phyloP scores from a whole-genome alignment of 2,113 vertebrate genomes.

The Percina caprodes region DNA sequence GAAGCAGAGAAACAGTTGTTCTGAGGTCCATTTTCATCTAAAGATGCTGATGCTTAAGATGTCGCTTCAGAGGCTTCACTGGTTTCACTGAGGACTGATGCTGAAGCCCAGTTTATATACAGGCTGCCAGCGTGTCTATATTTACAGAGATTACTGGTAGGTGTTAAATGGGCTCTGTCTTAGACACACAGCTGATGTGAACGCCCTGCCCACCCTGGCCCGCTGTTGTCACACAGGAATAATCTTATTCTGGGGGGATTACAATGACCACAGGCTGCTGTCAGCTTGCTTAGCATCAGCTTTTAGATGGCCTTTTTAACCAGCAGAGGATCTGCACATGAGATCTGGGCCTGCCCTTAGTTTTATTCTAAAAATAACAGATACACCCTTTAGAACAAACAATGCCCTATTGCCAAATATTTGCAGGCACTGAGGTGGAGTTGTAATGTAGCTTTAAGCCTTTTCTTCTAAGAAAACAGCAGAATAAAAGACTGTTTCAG shows the following conservation, averaged over 20 bases:
- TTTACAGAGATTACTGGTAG: slow-evolving; percentile 57
- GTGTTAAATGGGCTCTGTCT: slow-evolving; percentile 41
- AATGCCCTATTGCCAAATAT: background rate
- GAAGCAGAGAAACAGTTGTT: background rate
- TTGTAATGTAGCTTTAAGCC: background rate
- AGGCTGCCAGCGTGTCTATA: slow-evolving; percentile 46
- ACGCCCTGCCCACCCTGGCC: slow-evolving; percentile 38
- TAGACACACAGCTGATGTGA: slow-evolving; percentile 65
- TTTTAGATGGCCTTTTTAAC: slow-evolving; percentile 61
- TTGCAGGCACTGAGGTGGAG: background rate
- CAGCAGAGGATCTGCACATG: slow-evolving; percentile 20
- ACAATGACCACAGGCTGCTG: slow-evolving; percentile 57
- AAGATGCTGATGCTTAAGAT: background rate
- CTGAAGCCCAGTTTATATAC: slow-evolving; percentile 51
- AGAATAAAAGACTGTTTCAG: background rate
- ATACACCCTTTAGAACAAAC: background rate
- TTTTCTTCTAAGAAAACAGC: background rate
- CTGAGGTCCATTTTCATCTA: slow-evolving; percentile 39
- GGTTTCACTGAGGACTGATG: background rate
- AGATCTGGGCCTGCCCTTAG: slow-evolving; percentile 20
- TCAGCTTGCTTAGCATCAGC: slow-evolving; percentile 52
- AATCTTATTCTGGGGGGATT: slow-evolving; percentile 67
- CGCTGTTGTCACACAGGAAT: slow-evolving; percentile 60
- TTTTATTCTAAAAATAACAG: slow-evolving; percentile 39
- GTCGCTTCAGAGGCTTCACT: slow-evolving; percentile 2